These are phyloP conservation scores for Lepidotrigona ventralis DNA, from an alignment of 1,140 invertebrate species.

Conservation along the genomic window DNA sequence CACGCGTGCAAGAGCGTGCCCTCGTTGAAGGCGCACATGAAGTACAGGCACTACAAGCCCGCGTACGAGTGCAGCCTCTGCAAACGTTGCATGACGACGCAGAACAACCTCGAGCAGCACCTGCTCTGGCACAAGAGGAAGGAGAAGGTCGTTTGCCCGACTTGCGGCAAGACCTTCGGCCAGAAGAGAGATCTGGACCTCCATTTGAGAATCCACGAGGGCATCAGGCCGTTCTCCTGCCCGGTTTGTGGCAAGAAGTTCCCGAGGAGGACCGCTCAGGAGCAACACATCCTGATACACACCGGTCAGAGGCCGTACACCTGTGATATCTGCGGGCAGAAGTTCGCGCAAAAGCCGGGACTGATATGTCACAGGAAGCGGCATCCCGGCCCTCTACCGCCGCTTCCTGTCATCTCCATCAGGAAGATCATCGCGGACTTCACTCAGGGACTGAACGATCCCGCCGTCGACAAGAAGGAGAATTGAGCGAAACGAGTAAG, in stretches of 20 bases:
- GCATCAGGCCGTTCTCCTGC: conserved; percentile 87
- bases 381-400: conserved; percentile 75
- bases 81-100: conserved; percentile 77
- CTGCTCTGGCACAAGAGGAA: conserved; percentile 81
- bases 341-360: conserved; percentile 83
- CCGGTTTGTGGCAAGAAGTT: conserved; percentile 87
- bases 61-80: conserved; percentile 67
- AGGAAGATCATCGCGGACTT: conserved; percentile 65
- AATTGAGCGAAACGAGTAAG: not conserved
- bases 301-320: conserved; percentile 90
- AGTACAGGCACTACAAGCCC: conserved; percentile 64
- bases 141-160: conserved; percentile 75
- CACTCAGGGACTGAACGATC: conserved; percentile 29
- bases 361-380: conserved; percentile 83
- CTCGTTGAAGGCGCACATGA: conserved; percentile 68
- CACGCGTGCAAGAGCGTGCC: conserved; percentile 75
- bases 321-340: conserved; percentile 89
- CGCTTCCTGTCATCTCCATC: conserved; percentile 63
- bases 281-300: conserved; percentile 88
- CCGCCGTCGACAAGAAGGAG: not conserved
- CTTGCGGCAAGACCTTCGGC: conserved; percentile 79
- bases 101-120: conserved; percentile 81
- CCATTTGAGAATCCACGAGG: conserved; percentile 86
- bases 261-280: conserved; percentile 83
- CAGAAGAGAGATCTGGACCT: conserved; percentile 82